Evolutionary conservation across 1,140 invertebrate species (phyloP).

Genomic region (Drosophila sucinea): DNA sequence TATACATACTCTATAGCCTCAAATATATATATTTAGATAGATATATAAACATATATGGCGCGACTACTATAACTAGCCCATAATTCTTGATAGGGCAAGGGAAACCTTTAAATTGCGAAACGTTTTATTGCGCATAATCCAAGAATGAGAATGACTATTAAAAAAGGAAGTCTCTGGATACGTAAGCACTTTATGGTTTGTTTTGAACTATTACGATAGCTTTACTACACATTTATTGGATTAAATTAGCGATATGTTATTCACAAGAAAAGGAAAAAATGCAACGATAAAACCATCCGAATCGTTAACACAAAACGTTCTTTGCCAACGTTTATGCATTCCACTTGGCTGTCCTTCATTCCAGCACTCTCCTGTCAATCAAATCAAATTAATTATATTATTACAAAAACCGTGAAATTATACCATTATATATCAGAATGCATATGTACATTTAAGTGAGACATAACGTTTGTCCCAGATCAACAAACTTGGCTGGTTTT

Average conservation of each 20-base stretch:
- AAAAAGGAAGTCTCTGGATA: conserved; percentile 10
- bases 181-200: conserved; percentile 27
- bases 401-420: no score
- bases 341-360: no score
- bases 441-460: no score
- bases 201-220: conserved; percentile 37
- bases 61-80: conserved; percentile 66
- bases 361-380: no score
- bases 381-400: no score
- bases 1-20: neutral
- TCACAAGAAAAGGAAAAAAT: neutral
- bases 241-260: conserved; percentile 32
- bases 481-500: no score
- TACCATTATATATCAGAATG: no score
- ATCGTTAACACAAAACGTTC: no score
- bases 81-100: conserved; percentile 34
- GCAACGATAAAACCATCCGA: neutral
- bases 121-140: conserved; percentile 53
- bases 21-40: conserved; percentile 1
- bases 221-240: conserved; percentile 56
- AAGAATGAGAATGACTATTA: conserved; percentile 16
- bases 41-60: conserved; percentile 61
- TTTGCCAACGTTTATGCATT: no score
- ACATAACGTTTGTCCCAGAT: no score
- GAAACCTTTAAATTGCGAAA: conserved; percentile 39